A percentile compares a stretch with the other conserved stretches of the same genome.
These are phyloP conservation scores for roundworm (Caenorhabditis elegans) DNA, from an alignment of 1,140 invertebrate genomes.

Conservation along the genomic window WBcel235 BX284605.5:12516501-12517000, in stretches of 20 bases:
- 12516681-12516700: slow-evolving; percentile 14
- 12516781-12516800: slow-evolving; percentile 20
- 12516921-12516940: background rate
- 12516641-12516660: slow-evolving; percentile 21
- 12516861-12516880: background rate
- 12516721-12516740: background rate
- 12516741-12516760: background rate
- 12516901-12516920: background rate
- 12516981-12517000: background rate
- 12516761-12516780: background rate
- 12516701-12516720: slow-evolving; percentile 27
- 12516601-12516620: background rate
- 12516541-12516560: too few relatives aligned
- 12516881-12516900: too few relatives aligned
- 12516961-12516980: background rate
- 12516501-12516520: background rate
- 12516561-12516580: background rate
- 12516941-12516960: background rate
- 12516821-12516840: slow-evolving; percentile 1
- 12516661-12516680: background rate
- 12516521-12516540: background rate
- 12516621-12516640: background rate
- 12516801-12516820: slow-evolving; percentile 28
- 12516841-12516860: background rate
- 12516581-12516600: background rate